phyloP scores from a whole-genome alignment of 1,140 invertebrate species.

The Drosophila gunungcola region DNA sequence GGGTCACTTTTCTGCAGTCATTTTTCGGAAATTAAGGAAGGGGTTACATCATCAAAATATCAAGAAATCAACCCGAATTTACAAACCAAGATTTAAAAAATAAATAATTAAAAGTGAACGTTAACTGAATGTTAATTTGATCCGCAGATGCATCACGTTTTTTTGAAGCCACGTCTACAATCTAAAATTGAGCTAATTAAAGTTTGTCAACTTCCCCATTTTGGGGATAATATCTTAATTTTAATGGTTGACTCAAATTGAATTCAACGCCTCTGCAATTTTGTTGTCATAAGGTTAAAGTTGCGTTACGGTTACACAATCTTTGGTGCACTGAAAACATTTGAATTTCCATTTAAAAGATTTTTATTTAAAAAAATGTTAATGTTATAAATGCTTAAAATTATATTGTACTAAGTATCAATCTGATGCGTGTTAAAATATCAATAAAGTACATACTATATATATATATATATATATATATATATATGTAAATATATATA shows the following conservation, averaged over 20 bases:
- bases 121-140: background rate
- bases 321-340: background rate
- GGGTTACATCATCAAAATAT: too few species aligned
- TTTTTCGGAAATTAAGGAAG: too few species aligned
- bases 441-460: too few species aligned
- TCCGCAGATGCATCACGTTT: constrained; percentile 11
- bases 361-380: too few species aligned
- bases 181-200: constrained; percentile 22
- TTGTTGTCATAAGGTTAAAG: constrained; percentile 4
- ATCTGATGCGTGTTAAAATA: too few species aligned
- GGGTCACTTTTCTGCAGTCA: too few species aligned
- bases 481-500: too few species aligned
- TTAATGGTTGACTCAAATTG: constrained; percentile 6
- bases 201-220: constrained; percentile 9
- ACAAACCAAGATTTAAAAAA: background rate
- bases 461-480: too few species aligned
- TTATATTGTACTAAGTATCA: too few species aligned
- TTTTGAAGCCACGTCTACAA: constrained; percentile 3
- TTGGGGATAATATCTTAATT: constrained; percentile 14
- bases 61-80: too few species aligned
- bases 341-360: background rate
- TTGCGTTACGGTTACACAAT: constrained; percentile 7
- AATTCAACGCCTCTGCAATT: constrained; percentile 15
- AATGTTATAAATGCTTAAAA: too few species aligned
- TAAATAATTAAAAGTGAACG: background rate